A percentile compares a stretch with the other conserved stretches of the same genome.
These are phyloP conservation scores for Folsomia candida DNA, from an alignment of 2,888 invertebrate species.

Conservation along the genomic window DNA sequence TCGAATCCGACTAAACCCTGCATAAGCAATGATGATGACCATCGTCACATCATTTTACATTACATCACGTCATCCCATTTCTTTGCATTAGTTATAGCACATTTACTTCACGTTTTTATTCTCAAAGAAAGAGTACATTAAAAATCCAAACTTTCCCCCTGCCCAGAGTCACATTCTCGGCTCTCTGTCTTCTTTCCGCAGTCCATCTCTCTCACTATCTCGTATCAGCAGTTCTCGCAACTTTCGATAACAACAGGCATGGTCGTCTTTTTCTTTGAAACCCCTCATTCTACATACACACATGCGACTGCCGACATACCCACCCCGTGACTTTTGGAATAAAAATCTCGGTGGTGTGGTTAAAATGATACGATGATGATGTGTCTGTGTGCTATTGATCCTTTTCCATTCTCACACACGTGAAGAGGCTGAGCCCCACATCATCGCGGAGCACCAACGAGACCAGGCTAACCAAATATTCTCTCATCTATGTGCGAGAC, in stretches of 20 bases:
- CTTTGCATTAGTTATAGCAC: slow-evolving; percentile 26
- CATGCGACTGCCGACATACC: too few relatives aligned
- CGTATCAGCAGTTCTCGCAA: not conserved
- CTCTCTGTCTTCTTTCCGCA: not conserved
- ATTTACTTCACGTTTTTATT: slow-evolving; percentile 22
- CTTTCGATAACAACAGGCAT: not conserved
- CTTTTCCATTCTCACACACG: slow-evolving; percentile 1
- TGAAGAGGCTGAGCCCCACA: too few relatives aligned
- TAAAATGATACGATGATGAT: slow-evolving; percentile 18
- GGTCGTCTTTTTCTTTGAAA: too few relatives aligned
- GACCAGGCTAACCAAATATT: too few relatives aligned
- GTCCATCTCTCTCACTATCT: slow-evolving; percentile 10
- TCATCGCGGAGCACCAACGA: too few relatives aligned
- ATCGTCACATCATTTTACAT: slow-evolving; percentile 30
- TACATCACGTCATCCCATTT: slow-evolving; percentile 24
- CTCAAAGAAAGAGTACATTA: slow-evolving; percentile 7
- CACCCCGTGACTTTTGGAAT: too few relatives aligned
- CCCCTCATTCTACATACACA: too few relatives aligned
- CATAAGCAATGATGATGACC: slow-evolving; percentile 18
- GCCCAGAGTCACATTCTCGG: not conserved
- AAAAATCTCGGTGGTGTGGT: slow-evolving; percentile 12
- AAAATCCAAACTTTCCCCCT: not conserved
- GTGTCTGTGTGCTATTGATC: slow-evolving; percentile 9
- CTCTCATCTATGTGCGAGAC: too few relatives aligned
- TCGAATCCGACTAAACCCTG: slow-evolving; percentile 10